phyloP scores from a whole-genome alignment of 2,113 vertebrate genomes.

The Sinosuthora webbiana region DNA sequence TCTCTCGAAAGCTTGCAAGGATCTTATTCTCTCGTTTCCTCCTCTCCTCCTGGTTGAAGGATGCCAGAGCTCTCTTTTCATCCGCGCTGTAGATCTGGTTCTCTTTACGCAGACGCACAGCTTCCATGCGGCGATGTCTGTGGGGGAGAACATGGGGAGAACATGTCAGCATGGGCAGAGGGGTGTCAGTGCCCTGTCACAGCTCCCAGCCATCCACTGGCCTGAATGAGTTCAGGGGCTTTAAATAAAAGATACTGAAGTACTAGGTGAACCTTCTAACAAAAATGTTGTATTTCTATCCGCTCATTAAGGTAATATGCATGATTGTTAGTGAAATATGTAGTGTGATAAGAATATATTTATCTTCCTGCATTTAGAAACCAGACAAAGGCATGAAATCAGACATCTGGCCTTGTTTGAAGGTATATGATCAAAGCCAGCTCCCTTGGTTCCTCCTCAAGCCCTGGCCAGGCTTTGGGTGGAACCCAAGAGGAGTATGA shows the following conservation, averaged over 20 bases:
- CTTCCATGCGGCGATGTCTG: conserved; percentile 97
- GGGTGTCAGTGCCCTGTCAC: fast-evolving
- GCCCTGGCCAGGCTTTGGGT: not conserved
- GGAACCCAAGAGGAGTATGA: not conserved
- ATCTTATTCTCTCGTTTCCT: conserved; percentile 97
- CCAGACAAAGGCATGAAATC: not conserved
- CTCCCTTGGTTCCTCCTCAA: not conserved
- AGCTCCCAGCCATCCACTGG: not conserved
- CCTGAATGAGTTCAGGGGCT: not conserved
- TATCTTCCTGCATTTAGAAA: not conserved
- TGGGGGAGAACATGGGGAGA: not conserved
- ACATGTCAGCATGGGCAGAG: not conserved
- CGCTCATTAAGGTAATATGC: not conserved
- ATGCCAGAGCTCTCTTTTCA: conserved; percentile 93
- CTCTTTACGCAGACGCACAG: conserved; percentile 96
- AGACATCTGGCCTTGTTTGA: not conserved
- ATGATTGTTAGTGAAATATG: not conserved
- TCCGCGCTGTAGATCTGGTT: conserved; percentile 99
- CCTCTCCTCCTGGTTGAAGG: conserved; percentile 97
- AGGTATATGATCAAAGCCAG: not conserved
- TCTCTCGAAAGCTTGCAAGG: conserved; percentile 94
- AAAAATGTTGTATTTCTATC: not conserved
- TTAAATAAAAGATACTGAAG: not conserved
- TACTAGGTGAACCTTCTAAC: not conserved
- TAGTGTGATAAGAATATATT: not conserved